Evolutionary conservation across 2,888 invertebrate genomes (phyloP).

Genomic region (Sinelater perroti): DNA sequence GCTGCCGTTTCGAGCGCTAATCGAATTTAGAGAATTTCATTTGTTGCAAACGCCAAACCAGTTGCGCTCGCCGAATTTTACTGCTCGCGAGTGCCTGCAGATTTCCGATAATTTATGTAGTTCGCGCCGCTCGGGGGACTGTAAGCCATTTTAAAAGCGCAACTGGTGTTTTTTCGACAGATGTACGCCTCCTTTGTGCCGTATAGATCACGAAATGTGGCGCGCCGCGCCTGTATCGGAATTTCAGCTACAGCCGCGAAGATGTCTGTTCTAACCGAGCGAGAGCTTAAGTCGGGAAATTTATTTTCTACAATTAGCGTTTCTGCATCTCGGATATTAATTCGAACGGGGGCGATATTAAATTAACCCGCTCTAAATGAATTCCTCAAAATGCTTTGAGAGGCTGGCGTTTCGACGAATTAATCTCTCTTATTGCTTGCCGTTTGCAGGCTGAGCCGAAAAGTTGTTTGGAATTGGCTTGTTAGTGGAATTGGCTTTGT

Average conservation of each 20-base stretch:
- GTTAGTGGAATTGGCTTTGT: too few relatives aligned
- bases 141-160: slow-evolving; percentile 10
- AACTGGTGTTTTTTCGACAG: slow-evolving; percentile 14
- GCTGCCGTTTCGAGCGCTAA: not conserved
- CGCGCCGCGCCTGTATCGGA: slow-evolving; percentile 1
- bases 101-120: slow-evolving; percentile 19
- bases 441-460: too few relatives aligned
- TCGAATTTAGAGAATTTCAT: not conserved
- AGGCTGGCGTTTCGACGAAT: too few relatives aligned
- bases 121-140: slow-evolving; percentile 16
- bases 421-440: too few relatives aligned
- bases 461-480: too few relatives aligned
- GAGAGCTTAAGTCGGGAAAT: slow-evolving; percentile 17
- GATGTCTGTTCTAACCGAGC: not conserved
- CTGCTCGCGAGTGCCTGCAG: not conserved
- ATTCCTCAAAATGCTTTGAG: not conserved
- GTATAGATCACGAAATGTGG: slow-evolving; percentile 18
- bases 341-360: not conserved
- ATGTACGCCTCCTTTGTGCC: slow-evolving; percentile 21
- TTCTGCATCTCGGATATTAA: slow-evolving; percentile 14
- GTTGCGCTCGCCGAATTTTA: not conserved
- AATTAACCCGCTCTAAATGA: not conserved
- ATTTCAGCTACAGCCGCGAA: slow-evolving; percentile 6
- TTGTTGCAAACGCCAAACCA: not conserved
- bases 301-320: slow-evolving; percentile 21